Evolutionary conservation across 37 sponge, comb jelly and placozoan species (phyloP).

Genomic region (Theonella swinhoei): DNA sequence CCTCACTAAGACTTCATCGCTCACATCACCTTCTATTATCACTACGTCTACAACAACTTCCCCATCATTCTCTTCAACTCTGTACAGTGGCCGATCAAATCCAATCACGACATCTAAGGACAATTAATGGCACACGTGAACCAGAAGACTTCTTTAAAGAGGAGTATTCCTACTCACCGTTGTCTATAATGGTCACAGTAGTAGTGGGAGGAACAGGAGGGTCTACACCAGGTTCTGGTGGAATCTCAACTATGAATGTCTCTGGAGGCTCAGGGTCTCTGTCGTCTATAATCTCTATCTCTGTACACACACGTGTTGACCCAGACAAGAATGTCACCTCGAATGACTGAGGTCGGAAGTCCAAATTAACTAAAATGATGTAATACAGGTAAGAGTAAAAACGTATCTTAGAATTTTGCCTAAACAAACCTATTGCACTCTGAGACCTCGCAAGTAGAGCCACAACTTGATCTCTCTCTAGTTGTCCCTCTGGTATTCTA

Average conservation of each 20-base stretch:
- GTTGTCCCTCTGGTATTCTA: neutral
- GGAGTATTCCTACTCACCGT: neutral
- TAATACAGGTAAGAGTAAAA: neutral
- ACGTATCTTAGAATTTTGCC: too few relatives aligned
- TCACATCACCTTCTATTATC: neutral
- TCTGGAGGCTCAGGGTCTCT: neutral
- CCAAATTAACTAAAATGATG: neutral
- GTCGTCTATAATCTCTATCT: neutral
- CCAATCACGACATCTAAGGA: slow-evolving; percentile 39
- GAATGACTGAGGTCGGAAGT: neutral
- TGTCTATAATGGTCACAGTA: neutral
- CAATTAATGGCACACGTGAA: neutral
- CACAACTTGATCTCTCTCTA: neutral
- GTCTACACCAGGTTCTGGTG: neutral
- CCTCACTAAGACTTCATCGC: neutral
- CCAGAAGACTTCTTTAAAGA: neutral
- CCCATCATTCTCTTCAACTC: neutral
- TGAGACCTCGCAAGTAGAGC: too few relatives aligned
- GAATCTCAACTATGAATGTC: neutral
- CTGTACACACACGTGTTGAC: neutral
- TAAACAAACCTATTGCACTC: neutral
- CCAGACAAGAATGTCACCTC: neutral
- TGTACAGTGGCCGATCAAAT: slow-evolving; percentile 1
- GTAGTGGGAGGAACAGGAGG: neutral
- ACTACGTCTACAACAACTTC: neutral